Percentiles rank a stretch among this genome's conserved stretches.
These are phyloP conservation scores for Geodia barretti DNA, from an alignment of 37 sponge, comb jelly and placozoan species.

Conservation along the genomic window DNA sequence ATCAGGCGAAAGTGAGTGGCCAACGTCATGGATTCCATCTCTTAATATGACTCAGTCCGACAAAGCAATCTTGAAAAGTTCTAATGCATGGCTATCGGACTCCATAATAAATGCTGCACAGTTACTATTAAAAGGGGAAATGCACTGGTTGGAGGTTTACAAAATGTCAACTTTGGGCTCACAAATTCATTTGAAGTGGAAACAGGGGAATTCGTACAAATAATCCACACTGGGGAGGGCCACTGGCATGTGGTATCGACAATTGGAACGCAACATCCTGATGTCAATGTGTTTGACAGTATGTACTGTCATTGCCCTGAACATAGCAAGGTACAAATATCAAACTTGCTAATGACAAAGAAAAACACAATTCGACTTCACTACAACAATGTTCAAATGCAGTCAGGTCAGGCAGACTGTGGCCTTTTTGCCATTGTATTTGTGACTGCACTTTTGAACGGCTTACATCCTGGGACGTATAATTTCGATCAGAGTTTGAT, in stretches of 20 bases:
- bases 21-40: too few relatives aligned
- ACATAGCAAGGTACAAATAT: too few relatives aligned
- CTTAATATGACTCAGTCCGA: too few relatives aligned
- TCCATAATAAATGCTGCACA: constrained; percentile 7
- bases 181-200: constrained; percentile 8
- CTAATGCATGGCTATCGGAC: constrained; percentile 11
- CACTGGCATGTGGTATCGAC: constrained; percentile 43
- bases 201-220: constrained; percentile 27
- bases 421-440: constrained; percentile 44
- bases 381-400: constrained; percentile 52
- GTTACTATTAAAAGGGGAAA: background rate
- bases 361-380: too few relatives aligned
- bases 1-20: too few relatives aligned
- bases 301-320: too few relatives aligned
- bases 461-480: too few relatives aligned
- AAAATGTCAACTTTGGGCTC: constrained; percentile 3
- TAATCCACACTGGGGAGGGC: constrained; percentile 16
- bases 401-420: constrained; percentile 20
- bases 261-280: constrained; percentile 9
- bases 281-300: constrained; percentile 26
- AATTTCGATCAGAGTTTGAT: too few relatives aligned
- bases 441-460: constrained; percentile 30
- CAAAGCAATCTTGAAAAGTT: too few relatives aligned
- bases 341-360: constrained; percentile 15
- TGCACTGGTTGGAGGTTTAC: constrained; percentile 6